phyloP scores from a whole-genome alignment of 1,140 invertebrate species.

The Hyles euphorbiae region DNA sequence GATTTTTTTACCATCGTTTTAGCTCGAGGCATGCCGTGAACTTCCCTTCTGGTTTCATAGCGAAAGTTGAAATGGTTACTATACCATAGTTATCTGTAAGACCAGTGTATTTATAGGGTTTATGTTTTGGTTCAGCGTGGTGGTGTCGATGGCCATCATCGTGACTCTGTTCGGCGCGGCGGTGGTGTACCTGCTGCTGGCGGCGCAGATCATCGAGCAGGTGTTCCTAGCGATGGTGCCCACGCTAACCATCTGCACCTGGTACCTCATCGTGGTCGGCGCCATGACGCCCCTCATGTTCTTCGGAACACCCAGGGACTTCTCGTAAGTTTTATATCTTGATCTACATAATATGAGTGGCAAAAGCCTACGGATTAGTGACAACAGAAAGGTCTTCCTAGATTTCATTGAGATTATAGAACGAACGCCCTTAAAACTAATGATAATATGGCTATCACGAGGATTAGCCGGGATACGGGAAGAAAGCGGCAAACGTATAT shows the following conservation, averaged over 20 bases:
- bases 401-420: not conserved
- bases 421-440: not conserved
- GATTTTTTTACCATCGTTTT: too few species aligned
- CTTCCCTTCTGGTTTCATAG: too few species aligned
- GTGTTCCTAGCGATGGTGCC: constrained; percentile 71
- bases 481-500: too few species aligned
- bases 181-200: constrained; percentile 82
- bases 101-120: too few species aligned
- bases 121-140: constrained; percentile 35
- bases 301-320: constrained; percentile 84
- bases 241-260: constrained; percentile 76
- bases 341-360: not conserved
- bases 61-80: too few species aligned
- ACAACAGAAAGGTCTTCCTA: not conserved
- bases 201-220: constrained; percentile 79
- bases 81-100: too few species aligned
- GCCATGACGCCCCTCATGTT: constrained; percentile 80
- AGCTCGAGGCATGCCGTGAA: too few species aligned
- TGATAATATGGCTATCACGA: not conserved
- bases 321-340: constrained; percentile 76
- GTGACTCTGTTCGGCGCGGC: constrained; percentile 82
- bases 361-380: not conserved
- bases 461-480: too few species aligned
- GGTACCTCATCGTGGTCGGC: constrained; percentile 79
- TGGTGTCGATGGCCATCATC: constrained; percentile 50